These are phyloP conservation scores for Hoplodrina blanda DNA, from an alignment of 2,888 invertebrate species.

Conservation along the genomic window DNA sequence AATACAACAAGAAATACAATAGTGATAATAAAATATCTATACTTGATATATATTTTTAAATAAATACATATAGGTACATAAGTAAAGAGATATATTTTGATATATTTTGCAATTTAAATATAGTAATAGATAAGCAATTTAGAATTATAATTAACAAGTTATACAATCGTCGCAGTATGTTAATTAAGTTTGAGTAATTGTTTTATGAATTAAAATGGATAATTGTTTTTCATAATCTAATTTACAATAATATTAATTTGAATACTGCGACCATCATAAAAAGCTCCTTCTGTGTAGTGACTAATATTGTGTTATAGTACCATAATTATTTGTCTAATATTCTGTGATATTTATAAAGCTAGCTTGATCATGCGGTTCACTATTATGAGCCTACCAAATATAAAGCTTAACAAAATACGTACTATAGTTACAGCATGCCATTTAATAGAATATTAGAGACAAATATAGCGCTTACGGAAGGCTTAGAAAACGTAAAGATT, in stretches of 20 bases:
- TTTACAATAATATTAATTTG: constrained; percentile 3
- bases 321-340: constrained; percentile 43
- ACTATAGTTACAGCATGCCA: constrained; percentile 62
- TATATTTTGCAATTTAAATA: constrained; percentile 34
- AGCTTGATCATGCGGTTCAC: constrained; percentile 55
- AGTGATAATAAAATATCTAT: constrained; percentile 14
- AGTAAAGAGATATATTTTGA: constrained; percentile 65
- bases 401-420: constrained; percentile 58
- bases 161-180: constrained; percentile 39
- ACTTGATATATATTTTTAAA: constrained; percentile 21
- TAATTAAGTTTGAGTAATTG: constrained; percentile 5
- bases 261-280: constrained; percentile 36
- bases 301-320: constrained; percentile 37
- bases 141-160: constrained; percentile 13
- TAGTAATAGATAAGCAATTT: constrained; percentile 56
- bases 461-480: constrained; percentile 64
- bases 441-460: constrained; percentile 55
- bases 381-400: constrained; percentile 51
- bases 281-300: constrained; percentile 50
- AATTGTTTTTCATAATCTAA: not conserved
- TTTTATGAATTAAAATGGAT: not conserved
- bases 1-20: constrained; percentile 22
- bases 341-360: constrained; percentile 43
- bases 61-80: constrained; percentile 44
- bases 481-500: constrained; percentile 60